phyloP scores from a whole-genome alignment of 2,888 invertebrate genomes.

The Eretmocerus hayati region DNA sequence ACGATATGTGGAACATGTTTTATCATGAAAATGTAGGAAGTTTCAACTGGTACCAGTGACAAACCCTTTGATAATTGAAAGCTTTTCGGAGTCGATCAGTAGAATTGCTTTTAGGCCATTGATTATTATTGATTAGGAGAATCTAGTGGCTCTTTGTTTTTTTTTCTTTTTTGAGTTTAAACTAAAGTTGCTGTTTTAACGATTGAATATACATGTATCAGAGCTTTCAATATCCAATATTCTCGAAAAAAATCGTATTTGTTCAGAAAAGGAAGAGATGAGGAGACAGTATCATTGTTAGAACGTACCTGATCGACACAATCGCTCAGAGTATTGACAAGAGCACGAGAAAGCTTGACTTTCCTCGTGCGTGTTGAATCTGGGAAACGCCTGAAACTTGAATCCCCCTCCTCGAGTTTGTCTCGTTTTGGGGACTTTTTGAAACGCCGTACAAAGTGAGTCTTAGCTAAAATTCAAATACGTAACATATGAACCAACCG shows the following conservation, averaged over 20 bases:
- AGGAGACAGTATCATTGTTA: not conserved
- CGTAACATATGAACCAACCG: constrained; percentile 24
- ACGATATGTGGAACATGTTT: too few relatives aligned
- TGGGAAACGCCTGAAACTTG: constrained; percentile 9
- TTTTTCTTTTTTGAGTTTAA: constrained; percentile 7
- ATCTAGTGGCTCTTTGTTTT: too few relatives aligned
- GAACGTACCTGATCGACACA: constrained; percentile 41
- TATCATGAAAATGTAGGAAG: too few relatives aligned
- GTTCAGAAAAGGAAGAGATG: not conserved
- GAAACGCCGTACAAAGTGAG: constrained; percentile 13
- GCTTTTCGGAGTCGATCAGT: too few relatives aligned
- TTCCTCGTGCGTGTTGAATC: constrained; percentile 17
- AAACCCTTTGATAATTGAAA: too few relatives aligned
- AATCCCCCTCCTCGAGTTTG: constrained; percentile 12
- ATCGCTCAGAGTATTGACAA: constrained; percentile 36
- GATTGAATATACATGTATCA: not conserved
- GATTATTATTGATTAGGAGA: too few relatives aligned
- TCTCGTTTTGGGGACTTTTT: constrained; percentile 7
- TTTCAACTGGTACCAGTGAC: too few relatives aligned
- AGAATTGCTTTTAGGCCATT: too few relatives aligned
- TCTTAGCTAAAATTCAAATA: constrained; percentile 28
- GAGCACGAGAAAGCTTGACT: constrained; percentile 36
- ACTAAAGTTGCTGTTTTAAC: constrained; percentile 10
- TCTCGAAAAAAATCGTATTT: constrained; percentile 1
- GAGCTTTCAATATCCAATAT: not conserved